Percentiles rank a stretch among this genome's conserved stretches.
These are phyloP conservation scores for Gastrophysa polygoni DNA, from an alignment of 2,888 invertebrate species.

Conservation along the genomic window DNA sequence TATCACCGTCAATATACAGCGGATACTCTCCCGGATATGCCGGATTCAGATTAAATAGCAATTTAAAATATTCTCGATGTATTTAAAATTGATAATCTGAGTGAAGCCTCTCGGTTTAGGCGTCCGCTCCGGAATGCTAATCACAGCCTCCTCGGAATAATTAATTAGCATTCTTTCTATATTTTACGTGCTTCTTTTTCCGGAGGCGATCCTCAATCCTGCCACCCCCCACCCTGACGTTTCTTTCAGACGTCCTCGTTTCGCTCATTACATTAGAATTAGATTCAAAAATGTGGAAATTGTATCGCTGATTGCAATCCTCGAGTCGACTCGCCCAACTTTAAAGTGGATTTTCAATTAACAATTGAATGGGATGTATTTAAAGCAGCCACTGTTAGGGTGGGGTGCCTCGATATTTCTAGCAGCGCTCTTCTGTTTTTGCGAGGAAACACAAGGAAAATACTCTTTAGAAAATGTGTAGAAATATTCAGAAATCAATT, in stretches of 20 bases:
- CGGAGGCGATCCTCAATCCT: conserved; percentile 42
- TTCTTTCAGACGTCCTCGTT: conserved; percentile 38
- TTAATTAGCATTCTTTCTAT: conserved; percentile 67
- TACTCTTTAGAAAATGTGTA: no score
- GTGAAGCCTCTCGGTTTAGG: conserved; percentile 28
- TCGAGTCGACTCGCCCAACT: conserved; percentile 44
- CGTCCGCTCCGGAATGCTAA: conserved; percentile 59
- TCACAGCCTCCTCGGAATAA: conserved; percentile 65
- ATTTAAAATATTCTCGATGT: conserved; percentile 40
- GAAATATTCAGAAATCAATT: no score
- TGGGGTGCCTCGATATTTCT: conserved; percentile 8
- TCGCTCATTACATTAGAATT: conserved; percentile 58
- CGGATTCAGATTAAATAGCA: conserved; percentile 39
- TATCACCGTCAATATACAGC: conserved; percentile 26
- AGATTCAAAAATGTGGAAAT: conserved; percentile 61
- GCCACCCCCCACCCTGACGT: conserved; percentile 32
- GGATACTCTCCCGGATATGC: conserved; percentile 4
- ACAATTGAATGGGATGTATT: conserved; percentile 57
- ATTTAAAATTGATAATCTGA: conserved; percentile 39
- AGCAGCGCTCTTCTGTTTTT: conserved; percentile 2
- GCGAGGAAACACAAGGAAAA: neutral
- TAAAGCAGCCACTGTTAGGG: conserved; percentile 42
- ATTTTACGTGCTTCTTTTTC: conserved; percentile 57
- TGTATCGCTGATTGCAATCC: conserved; percentile 60
- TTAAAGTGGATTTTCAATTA: conserved; percentile 61